Evolutionary conservation across 2,113 vertebrate genomes (phyloP), one percentile per base, ranked within the genome.

Genomic region (Brachyhypopomus gauderio): DNA sequence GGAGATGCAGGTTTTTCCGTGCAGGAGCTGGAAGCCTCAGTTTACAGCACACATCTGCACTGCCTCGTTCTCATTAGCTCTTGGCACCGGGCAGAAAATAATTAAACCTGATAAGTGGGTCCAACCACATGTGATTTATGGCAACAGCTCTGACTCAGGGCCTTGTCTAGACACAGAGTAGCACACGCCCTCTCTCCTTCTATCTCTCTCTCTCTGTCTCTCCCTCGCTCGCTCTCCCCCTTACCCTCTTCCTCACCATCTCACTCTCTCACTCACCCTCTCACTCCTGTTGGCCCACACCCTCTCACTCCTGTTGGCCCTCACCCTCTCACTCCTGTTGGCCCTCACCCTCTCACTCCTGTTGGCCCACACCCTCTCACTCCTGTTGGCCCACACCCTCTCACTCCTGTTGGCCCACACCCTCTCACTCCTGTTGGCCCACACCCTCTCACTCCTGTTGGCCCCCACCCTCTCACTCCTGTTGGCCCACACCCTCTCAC

Each of bases 271-370:
- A n/a, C n/a, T n/a, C n/a, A n/a, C n/a, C n/a, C 30, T 30, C 30
- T 30, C 30, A 30, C 30, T 30, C 30, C n/a, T n/a, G n/a, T n/a
- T n/a, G n/a, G n/a, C n/a, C n/a, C n/a, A n/a, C n/a, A 22, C 36
- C 30, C 52, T 45, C 48, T 70, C 59, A 36, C 36, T 11, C n/a
- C n/a, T n/a, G n/a, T n/a, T n/a, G n/a, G n/a, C n/a, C n/a, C 22
- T 8, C 45, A 1, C 0, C 9, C 45, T 7, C 12, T 7, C 14
- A 11, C 45, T 52, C 45, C 3, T 52, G 45, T 14, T 75, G n/a
- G n/a, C n/a, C n/a, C 93, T 93, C 82, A 99, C 97, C 93, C 30
- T 30, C 30, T 30, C 30, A 30, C 30, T 30, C 30, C n/a, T n/a
- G n/a, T n/a, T n/a, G n/a, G n/a, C n/a, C n/a, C n/a, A n/a, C n/a